These are phyloP conservation scores for Gandaritis pyraliata DNA, from an alignment of 2,888 invertebrate species.

Conservation along the genomic window DNA sequence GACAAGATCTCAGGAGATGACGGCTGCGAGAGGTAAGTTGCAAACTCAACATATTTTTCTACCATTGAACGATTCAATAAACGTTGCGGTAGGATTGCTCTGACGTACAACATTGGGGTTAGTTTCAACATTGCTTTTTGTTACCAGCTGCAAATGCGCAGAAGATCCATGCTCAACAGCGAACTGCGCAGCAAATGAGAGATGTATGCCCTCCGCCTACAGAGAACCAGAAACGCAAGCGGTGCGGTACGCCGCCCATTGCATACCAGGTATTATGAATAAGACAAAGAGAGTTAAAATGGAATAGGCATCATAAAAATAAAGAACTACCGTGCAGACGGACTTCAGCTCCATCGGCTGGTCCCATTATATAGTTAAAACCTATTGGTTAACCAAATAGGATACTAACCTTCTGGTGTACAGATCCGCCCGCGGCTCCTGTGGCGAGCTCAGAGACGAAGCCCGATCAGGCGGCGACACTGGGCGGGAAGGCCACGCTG, in stretches of 20 bases:
- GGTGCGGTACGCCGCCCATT: slow-evolving; percentile 67
- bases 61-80: too few species aligned
- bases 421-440: slow-evolving; percentile 53
- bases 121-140: neutral
- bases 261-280: slow-evolving; percentile 38
- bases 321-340: too few species aligned
- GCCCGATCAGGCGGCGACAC: slow-evolving; percentile 86
- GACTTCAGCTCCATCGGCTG: too few species aligned
- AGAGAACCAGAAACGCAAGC: slow-evolving; percentile 59
- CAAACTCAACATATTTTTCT: too few species aligned
- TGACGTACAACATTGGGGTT: neutral
- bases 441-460: slow-evolving; percentile 74
- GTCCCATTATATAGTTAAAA: too few species aligned
- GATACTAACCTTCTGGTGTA: neutral
- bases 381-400: neutral
- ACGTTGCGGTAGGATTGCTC: neutral
- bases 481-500: slow-evolving; percentile 90
- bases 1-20: slow-evolving; percentile 64
- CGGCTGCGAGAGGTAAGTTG: slow-evolving; percentile 62
- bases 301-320: too few species aligned
- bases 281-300: too few species aligned
- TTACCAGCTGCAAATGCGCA: slow-evolving; percentile 62
- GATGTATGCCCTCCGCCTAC: slow-evolving; percentile 87
- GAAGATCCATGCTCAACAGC: slow-evolving; percentile 88
- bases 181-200: slow-evolving; percentile 86